Conservation (phyloP, 2,888 invertebrate genomes). For the Linnaemya vulpina region DNA sequence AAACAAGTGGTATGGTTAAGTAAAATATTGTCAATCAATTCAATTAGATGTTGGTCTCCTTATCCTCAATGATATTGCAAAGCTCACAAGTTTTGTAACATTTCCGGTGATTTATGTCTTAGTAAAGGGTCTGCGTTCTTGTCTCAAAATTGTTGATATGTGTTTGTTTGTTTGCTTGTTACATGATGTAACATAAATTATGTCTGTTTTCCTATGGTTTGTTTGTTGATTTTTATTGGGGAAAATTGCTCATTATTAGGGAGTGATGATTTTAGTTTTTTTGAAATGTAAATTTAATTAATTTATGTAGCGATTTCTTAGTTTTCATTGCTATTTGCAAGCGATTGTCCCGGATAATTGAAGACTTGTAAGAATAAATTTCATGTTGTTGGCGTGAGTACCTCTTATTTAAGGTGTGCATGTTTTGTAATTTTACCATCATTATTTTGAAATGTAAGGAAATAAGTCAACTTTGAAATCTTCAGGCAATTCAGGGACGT, state of each 20-base stretch:
- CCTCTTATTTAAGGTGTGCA: too few relatives aligned
- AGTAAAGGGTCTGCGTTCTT: conserved; percentile 23
- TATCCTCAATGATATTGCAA: conserved; percentile 30
- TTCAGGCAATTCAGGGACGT: too few relatives aligned
- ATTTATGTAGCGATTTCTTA: conserved; percentile 57
- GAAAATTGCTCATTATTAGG: conserved; percentile 64
- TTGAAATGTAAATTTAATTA: conserved; percentile 69
- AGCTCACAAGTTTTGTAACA: conserved; percentile 41
- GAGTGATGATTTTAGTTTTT: conserved; percentile 60
- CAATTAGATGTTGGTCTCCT: conserved; percentile 76
- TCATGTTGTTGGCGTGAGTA: too few relatives aligned
- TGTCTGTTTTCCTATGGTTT: conserved; percentile 9
- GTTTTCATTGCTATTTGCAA: neutral
- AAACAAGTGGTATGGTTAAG: conserved; percentile 65
- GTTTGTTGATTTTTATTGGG: conserved; percentile 32
- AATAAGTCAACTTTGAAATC: too few relatives aligned
- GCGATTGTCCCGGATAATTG: neutral
- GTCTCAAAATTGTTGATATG: conserved; percentile 21
- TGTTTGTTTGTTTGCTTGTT: conserved; percentile 25
- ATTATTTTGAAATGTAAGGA: too few relatives aligned
- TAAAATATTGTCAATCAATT: conserved; percentile 82
- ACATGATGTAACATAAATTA: conserved; percentile 63
- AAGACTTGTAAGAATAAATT: neutral
- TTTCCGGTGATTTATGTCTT: conserved; percentile 70
- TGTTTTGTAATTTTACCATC: too few relatives aligned